Evolutionary conservation across 2,888 invertebrate species (phyloP).

Genomic region (Macaria notata): DNA sequence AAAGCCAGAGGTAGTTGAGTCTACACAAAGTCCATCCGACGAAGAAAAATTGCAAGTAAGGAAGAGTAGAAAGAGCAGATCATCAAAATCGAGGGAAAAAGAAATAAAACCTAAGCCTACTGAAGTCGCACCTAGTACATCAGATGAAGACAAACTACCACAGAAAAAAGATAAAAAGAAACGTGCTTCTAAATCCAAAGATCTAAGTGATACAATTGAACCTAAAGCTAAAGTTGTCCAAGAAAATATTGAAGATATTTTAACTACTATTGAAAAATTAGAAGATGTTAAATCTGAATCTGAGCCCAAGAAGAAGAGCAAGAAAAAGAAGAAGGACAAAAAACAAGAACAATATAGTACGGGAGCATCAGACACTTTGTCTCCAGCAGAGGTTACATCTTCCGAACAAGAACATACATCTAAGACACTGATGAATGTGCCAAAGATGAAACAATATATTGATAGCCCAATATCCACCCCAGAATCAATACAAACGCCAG

Average conservation of each 20-base stretch:
- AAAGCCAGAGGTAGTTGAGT: conserved; percentile 48
- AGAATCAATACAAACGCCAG: conserved; percentile 66
- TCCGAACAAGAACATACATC: conserved; percentile 39
- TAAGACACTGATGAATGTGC: conserved; percentile 16
- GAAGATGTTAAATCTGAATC: conserved; percentile 28
- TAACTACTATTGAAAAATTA: conserved; percentile 24
- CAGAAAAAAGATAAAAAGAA: conserved; percentile 65
- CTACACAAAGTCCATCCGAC: conserved; percentile 39
- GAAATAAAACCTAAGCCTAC: conserved; percentile 49
- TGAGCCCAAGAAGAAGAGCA: conserved; percentile 57
- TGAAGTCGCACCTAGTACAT: conserved; percentile 41
- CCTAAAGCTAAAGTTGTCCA: conserved; percentile 26
- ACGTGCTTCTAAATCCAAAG: conserved; percentile 55
- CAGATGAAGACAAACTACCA: conserved; percentile 55
- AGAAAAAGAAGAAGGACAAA: conserved; percentile 64
- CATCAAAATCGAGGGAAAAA: conserved; percentile 69
- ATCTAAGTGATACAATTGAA: conserved; percentile 39
- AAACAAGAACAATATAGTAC: conserved; percentile 35
- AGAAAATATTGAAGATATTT: conserved; percentile 19
- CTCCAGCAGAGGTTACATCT: conserved; percentile 37
- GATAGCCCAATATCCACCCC: conserved; percentile 61
- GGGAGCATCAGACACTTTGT: conserved; percentile 34
- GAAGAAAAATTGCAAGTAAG: conserved; percentile 44
- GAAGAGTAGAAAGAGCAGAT: conserved; percentile 55
- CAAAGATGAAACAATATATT: conserved; percentile 29